Conservation (phyloP, 2,888 invertebrate species). For the Isoperla grammatica region DNA sequence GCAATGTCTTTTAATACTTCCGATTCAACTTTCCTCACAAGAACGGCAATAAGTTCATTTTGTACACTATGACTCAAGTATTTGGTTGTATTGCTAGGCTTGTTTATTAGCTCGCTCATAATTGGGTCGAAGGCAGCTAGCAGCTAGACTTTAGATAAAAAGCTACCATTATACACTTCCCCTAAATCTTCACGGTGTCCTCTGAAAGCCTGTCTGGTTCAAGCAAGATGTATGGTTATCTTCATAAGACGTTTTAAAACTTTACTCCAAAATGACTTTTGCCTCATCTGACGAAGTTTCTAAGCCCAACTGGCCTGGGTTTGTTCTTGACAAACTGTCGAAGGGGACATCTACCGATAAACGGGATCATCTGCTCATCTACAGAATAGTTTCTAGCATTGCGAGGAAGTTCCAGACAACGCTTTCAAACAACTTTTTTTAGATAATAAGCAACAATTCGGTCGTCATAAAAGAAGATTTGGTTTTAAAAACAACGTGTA, state of each 20-base stretch:
- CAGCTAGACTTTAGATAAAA: no score
- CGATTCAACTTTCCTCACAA: conserved; percentile 7
- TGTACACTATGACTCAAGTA: not conserved
- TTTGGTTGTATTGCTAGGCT: not conserved
- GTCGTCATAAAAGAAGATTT: no score
- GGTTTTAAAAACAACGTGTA: no score
- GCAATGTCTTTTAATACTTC: not conserved
- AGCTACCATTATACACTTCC: no score
- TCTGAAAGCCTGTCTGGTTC: no score
- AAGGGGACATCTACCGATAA: conserved; percentile 32
- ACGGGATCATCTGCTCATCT: conserved; percentile 37
- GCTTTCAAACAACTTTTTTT: no score
- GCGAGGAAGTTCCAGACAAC: no score
- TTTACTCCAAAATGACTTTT: conserved; percentile 35
- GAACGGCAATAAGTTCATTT: not conserved
- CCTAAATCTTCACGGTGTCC: no score
- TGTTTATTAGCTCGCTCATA: not conserved
- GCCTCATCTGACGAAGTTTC: conserved; percentile 41
- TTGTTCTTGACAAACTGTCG: conserved; percentile 35
- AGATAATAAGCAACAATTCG: no score
- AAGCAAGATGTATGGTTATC: conserved; percentile 36
- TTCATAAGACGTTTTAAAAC: conserved; percentile 31
- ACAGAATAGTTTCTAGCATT: conserved; percentile 33
- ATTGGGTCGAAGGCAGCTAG: no score
- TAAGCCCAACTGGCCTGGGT: conserved; percentile 38